Evolutionary conservation across 2,888 invertebrate species (phyloP).

Genomic region (Oxytorus armatus): DNA sequence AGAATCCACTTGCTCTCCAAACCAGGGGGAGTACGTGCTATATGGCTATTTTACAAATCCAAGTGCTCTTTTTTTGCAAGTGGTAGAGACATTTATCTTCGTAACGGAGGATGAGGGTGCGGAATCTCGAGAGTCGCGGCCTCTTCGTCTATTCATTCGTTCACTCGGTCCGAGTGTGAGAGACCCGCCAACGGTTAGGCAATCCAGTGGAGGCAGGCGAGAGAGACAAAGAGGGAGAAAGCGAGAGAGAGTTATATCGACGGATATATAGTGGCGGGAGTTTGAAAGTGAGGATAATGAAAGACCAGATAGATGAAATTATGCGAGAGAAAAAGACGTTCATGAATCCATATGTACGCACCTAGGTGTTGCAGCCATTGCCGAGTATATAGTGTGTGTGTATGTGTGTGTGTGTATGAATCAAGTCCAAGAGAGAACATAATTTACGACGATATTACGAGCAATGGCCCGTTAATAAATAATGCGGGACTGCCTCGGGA

Average conservation of each 20-base stretch:
- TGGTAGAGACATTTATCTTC: constrained; percentile 36
- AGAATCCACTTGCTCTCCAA: constrained; percentile 1
- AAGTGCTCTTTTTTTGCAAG: constrained; percentile 26
- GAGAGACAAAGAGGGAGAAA: constrained; percentile 1
- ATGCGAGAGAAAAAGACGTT: not conserved
- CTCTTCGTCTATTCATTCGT: constrained; percentile 15
- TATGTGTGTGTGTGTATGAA: constrained; percentile 8
- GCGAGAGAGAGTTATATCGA: constrained; percentile 7
- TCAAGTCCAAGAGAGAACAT: constrained; percentile 17
- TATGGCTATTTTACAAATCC: constrained; percentile 23
- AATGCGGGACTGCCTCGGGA: constrained; percentile 45
- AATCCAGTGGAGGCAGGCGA: not conserved
- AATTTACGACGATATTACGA: constrained; percentile 52
- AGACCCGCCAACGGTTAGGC: constrained; percentile 6
- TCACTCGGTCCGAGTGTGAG: constrained; percentile 7
- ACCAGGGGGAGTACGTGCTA: not conserved
- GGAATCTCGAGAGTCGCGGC: constrained; percentile 25
- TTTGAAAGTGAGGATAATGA: constrained; percentile 39
- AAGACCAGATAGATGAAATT: constrained; percentile 39
- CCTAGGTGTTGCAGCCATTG: not conserved
- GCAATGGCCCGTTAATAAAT: constrained; percentile 55
- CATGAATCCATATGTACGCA: not conserved
- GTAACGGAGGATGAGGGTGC: not conserved
- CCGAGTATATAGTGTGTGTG: not conserved
- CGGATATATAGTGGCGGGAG: constrained; percentile 24